Evolutionary conservation across 2,888 invertebrate species (phyloP).

Genomic region (Netelia virgata): DNA sequence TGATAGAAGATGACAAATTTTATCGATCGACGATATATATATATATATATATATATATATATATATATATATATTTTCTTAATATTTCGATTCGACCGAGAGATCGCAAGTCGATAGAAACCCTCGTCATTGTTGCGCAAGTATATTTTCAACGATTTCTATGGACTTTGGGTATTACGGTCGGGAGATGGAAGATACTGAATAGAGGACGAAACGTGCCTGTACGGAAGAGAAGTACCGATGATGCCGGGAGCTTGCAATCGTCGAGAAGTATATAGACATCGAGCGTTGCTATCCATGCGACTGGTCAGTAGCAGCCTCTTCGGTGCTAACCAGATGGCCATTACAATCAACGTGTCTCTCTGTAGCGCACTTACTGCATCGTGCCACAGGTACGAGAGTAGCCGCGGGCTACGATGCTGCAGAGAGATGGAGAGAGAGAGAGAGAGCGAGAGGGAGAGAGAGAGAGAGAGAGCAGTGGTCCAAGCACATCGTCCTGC

Average conservation of each 20-base stretch:
- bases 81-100: too few relatives aligned
- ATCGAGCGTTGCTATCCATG: conserved; percentile 39
- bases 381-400: conserved; percentile 57
- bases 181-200: background rate
- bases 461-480: conserved; percentile 12
- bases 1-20: too few relatives aligned
- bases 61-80: too few relatives aligned
- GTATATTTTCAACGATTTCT: background rate
- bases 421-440: conserved; percentile 6
- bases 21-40: too few relatives aligned
- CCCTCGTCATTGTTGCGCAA: background rate
- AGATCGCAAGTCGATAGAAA: too few relatives aligned
- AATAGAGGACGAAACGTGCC: background rate
- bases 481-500: background rate
- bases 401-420: conserved; percentile 29
- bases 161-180: background rate
- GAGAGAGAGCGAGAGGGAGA: background rate
- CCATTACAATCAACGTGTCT: conserved; percentile 54
- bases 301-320: conserved; percentile 34
- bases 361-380: conserved; percentile 42
- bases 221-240: background rate
- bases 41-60: too few relatives aligned
- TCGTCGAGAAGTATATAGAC: conserved; percentile 1
- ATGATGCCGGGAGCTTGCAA: background rate
- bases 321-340: conserved; percentile 34